A percentile compares a stretch with the other conserved stretches of the same genome.
Conservation (phyloP, 2,113 vertebrate species). For the Thamnophis sirtalis region DNA sequence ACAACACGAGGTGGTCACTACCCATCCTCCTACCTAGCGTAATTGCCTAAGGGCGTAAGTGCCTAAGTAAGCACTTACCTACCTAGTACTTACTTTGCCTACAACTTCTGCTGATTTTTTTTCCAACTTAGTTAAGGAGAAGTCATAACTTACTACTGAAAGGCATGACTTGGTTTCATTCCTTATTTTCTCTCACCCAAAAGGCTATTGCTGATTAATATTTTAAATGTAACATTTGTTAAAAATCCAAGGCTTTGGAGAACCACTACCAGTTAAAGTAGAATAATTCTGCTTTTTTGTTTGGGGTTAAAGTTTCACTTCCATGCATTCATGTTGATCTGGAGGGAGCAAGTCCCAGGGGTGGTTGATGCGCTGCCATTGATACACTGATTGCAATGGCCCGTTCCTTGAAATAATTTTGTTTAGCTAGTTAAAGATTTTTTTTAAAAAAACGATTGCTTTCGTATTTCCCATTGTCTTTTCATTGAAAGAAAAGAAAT, state of each 20-base stretch:
- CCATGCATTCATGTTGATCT: not conserved
- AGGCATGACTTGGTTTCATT: not conserved
- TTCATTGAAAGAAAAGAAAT: not conserved
- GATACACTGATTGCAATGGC: not conserved
- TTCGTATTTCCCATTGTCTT: not conserved
- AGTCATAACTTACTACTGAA: not conserved
- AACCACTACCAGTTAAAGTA: not conserved
- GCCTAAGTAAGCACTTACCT: not conserved
- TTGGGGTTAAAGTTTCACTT: not conserved
- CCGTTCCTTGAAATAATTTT: not conserved
- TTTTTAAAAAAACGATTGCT: not conserved
- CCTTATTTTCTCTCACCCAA: not conserved
- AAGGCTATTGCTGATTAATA: not conserved
- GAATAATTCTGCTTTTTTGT: not conserved
- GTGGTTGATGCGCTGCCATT: not conserved
- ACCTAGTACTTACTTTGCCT: not conserved
- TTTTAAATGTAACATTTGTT: not conserved
- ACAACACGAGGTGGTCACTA: not conserved
- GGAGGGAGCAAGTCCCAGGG: not conserved
- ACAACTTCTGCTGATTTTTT: not conserved
- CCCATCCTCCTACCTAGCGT: not conserved
- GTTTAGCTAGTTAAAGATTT: not conserved
- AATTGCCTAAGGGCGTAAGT: not conserved
- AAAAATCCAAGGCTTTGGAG: not conserved
- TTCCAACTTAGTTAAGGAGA: not conserved